These are phyloP conservation scores for Stercorarius parasiticus DNA, from an alignment of 2,113 vertebrate genomes.

Conservation along the genomic window DNA sequence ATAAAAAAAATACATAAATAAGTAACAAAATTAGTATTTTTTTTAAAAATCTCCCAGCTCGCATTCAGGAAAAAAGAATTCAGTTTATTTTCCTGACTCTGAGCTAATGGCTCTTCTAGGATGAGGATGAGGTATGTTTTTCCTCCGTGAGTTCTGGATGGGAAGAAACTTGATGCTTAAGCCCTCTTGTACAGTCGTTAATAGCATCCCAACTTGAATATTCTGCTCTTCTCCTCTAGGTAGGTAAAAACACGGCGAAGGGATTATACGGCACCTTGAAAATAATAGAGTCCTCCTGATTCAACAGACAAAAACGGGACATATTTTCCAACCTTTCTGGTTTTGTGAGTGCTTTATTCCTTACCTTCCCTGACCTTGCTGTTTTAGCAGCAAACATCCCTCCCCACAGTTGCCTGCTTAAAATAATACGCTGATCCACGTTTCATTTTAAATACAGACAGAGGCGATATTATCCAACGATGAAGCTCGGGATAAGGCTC, in stretches of 20 bases:
- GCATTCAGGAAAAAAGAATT: neutral
- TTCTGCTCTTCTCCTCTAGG: neutral
- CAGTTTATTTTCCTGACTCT: neutral
- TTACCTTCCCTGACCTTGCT: neutral
- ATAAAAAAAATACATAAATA: neutral
- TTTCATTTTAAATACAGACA: too few species aligned
- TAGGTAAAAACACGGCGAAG: neutral
- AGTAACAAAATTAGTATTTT: too few species aligned
- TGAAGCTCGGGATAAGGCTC: neutral
- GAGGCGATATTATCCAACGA: neutral
- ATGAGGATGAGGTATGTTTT: neutral
- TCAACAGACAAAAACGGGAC: neutral
- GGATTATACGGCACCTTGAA: neutral
- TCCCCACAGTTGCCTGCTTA: neutral
- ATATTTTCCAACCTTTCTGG: rapidly evolving
- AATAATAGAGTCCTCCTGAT: neutral
- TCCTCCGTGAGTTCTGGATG: rapidly evolving
- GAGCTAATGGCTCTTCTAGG: neutral
- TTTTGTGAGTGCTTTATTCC: neutral
- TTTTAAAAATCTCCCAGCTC: neutral
- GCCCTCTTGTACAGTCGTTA: neutral
- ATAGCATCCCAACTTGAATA: neutral
- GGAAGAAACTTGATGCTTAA: neutral
- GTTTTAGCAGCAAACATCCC: neutral
- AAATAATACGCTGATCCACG: neutral